Percentiles rank a stretch among this genome's conserved stretches.
These are phyloP conservation scores for Chrysomallon squamiferum DNA, from an alignment of 1,140 invertebrate genomes.

Conservation along the genomic window DNA sequence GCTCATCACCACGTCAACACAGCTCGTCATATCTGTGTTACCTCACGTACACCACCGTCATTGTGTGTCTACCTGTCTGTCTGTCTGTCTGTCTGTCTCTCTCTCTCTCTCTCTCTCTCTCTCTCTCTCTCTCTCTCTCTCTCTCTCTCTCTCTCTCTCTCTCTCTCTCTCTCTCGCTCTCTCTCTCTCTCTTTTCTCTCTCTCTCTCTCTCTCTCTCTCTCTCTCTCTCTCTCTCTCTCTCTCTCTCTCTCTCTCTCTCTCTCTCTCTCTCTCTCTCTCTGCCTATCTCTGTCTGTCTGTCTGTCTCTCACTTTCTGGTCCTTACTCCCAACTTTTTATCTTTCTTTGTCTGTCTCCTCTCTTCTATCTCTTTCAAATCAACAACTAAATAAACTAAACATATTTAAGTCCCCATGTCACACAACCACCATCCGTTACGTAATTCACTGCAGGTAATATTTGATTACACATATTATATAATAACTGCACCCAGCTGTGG, in stretches of 20 bases:
- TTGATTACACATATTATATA: no score
- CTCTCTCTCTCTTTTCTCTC: constrained; percentile 2
- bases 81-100: neutral
- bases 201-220: neutral
- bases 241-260: neutral
- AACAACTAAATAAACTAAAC: no score
- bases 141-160: constrained; percentile 7
- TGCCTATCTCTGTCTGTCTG: neutral
- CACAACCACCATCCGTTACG: no score
- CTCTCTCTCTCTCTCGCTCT: constrained; percentile 5
- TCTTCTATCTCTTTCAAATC: constrained; percentile 3
- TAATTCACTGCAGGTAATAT: no score
- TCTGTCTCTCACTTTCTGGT: neutral
- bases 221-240: neutral
- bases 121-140: constrained; percentile 5
- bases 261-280: constrained; percentile 1
- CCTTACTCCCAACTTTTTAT: neutral
- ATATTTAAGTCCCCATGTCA: no score
- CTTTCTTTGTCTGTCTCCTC: neutral
- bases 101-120: neutral
- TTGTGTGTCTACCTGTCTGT: constrained; percentile 6
- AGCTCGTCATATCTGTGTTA: no score
- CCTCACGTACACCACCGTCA: no score
- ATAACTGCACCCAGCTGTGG: no score
- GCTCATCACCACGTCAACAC: no score